Conservation (phyloP, 1,140 invertebrate genomes). For the Drosophila quadrilineata region DNA sequence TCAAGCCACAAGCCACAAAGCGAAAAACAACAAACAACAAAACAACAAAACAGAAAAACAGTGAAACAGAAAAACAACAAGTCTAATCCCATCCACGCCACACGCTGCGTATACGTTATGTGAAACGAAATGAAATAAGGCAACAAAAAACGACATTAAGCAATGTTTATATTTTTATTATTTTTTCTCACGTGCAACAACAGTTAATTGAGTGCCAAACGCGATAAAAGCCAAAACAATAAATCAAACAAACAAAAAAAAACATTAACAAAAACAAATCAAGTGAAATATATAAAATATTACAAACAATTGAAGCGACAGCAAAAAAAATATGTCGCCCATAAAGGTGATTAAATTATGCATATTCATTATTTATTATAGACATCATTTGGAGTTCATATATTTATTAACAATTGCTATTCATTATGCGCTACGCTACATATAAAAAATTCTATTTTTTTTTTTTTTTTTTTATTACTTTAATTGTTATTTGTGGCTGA, state of each 20-base stretch:
- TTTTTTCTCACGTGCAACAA: slow-evolving; percentile 6
- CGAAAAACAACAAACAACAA: not conserved
- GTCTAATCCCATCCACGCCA: not conserved
- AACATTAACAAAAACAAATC: slow-evolving; percentile 2
- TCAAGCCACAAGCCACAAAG: slow-evolving; percentile 14
- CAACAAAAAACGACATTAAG: not conserved
- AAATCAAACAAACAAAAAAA: not conserved
- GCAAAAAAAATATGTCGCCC: slow-evolving; percentile 50
- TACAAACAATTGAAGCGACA: slow-evolving; percentile 23
- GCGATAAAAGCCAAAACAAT: not conserved
- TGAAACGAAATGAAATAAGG: not conserved
- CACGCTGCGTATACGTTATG: slow-evolving; percentile 39
- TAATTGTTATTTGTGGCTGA: too few relatives aligned
- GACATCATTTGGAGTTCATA: not conserved
- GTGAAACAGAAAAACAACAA: not conserved
- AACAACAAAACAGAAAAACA: not conserved
- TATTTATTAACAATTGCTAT: slow-evolving; percentile 20
- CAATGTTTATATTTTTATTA: slow-evolving; percentile 13
- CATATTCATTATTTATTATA: too few relatives aligned
- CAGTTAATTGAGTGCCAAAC: slow-evolving; percentile 22
- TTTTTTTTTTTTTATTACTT: not conserved
- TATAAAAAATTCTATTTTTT: slow-evolving; percentile 45
- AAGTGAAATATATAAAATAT: slow-evolving; percentile 11
- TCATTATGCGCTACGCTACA: slow-evolving; percentile 31
- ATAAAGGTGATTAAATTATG: slow-evolving; percentile 61